phyloP scores from a whole-genome alignment of 92 coral and sea anemone genomes.

The Porites lobata region DNA sequence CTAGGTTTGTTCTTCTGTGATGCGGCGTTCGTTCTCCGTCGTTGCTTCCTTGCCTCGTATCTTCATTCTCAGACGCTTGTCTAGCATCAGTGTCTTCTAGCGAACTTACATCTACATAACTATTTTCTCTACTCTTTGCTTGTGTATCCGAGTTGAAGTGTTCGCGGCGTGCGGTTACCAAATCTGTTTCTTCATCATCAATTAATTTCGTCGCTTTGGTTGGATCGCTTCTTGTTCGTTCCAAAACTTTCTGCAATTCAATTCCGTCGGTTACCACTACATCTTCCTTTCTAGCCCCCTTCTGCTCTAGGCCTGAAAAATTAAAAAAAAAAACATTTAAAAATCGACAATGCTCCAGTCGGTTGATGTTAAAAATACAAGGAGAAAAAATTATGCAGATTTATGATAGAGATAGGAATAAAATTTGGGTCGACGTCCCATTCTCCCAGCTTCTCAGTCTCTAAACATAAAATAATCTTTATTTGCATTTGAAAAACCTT shows the following conservation, averaged over 20 bases:
- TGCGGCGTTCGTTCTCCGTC: conserved; percentile 23
- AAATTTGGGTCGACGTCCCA: background rate
- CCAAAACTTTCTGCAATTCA: conserved; percentile 54
- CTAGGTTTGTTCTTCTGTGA: conserved; percentile 13
- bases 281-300: conserved; percentile 36
- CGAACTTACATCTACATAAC: background rate
- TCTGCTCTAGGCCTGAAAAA: conserved; percentile 46
- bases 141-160: background rate
- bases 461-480: background rate
- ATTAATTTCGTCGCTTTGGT: conserved; percentile 15
- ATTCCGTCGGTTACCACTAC: conserved; percentile 65
- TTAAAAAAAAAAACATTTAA: conserved; percentile 3
- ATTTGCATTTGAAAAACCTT: background rate
- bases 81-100: background rate
- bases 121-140: background rate
- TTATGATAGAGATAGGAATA: background rate
- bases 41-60: conserved; percentile 25
- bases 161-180: conserved; percentile 18
- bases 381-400: background rate
- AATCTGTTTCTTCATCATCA: conserved; percentile 15
- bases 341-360: background rate
- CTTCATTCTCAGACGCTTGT: background rate
- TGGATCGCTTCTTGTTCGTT: conserved; percentile 14
- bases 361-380: background rate
- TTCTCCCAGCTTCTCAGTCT: background rate